Percentiles rank a stretch among this genome's conserved stretches.
Evolutionary conservation across 2,113 vertebrate genomes (phyloP).

Genomic region (Aspiorhynchus laticeps): DNA sequence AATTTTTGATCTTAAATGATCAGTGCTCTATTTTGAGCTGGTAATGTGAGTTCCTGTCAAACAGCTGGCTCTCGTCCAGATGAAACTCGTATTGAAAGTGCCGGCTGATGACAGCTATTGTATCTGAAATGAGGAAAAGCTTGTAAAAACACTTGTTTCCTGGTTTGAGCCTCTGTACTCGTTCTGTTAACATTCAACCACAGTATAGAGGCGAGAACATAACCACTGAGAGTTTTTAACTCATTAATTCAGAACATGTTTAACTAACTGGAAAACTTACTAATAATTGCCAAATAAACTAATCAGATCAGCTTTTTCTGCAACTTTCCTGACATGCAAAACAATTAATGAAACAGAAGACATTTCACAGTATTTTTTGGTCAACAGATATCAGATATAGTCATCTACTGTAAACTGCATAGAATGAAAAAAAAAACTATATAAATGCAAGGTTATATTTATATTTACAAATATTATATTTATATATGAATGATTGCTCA

Average conservation of each 20-base stretch:
- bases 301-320: background rate
- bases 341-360: background rate
- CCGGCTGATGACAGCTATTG: conserved; percentile 53
- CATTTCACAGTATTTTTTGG: no score
- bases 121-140: conserved; percentile 48
- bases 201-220: background rate
- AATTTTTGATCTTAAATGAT: background rate
- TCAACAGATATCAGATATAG: no score
- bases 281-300: background rate
- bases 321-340: background rate
- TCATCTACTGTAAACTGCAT: background rate
- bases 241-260: background rate
- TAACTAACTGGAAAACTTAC: background rate
- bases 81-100: conserved; percentile 46
- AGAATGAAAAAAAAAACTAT: background rate
- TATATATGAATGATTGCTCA: background rate
- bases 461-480: no score
- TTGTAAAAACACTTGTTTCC: conserved; percentile 58
- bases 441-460: background rate
- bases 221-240: background rate
- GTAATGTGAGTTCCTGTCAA: conserved; percentile 47
- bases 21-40: conserved; percentile 10
- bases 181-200: conserved; percentile 20
- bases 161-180: conserved; percentile 45
- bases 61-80: conserved; percentile 40